Evolutionary conservation across 1,140 invertebrate species (phyloP).

Genomic region (Helicoverpa armigera): DNA sequence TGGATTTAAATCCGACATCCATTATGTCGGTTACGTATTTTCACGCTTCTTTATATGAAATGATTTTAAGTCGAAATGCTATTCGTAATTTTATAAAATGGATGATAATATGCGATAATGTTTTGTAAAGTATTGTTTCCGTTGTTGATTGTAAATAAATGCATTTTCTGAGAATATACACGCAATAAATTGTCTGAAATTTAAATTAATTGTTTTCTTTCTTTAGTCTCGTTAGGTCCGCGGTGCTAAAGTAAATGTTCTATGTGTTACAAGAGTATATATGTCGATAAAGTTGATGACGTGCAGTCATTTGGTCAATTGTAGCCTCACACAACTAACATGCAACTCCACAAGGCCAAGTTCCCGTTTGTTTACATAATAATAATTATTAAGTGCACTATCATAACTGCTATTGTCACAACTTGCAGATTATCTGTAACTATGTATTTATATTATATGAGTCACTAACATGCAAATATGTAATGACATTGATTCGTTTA

Average conservation of each 20-base stretch:
- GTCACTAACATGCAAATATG: slow-evolving; percentile 87
- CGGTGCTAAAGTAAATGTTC: slow-evolving; percentile 56
- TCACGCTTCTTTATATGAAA: slow-evolving; percentile 81
- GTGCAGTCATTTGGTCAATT: slow-evolving; percentile 81
- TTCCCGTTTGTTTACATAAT: slow-evolving; percentile 82
- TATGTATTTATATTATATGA: slow-evolving; percentile 87
- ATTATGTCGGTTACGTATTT: slow-evolving; percentile 78
- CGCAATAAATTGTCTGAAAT: slow-evolving; percentile 86
- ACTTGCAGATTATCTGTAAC: slow-evolving; percentile 84
- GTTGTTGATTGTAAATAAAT: slow-evolving; percentile 85
- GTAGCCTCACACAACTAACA: slow-evolving; percentile 86
- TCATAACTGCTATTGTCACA: slow-evolving; percentile 84
- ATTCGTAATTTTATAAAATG: slow-evolving; percentile 78
- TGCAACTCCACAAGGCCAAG: slow-evolving; percentile 87
- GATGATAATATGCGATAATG: slow-evolving; percentile 76
- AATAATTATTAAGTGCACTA: slow-evolving; percentile 82
- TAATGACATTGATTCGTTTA: slow-evolving; percentile 79
- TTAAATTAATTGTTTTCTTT: slow-evolving; percentile 80
- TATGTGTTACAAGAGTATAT: slow-evolving; percentile 49
- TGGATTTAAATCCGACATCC: slow-evolving; percentile 78
- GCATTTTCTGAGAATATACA: slow-evolving; percentile 85
- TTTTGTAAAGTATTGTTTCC: slow-evolving; percentile 83
- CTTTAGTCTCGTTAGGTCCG: slow-evolving; percentile 68
- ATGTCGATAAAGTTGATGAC: slow-evolving; percentile 85
- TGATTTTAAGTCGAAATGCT: slow-evolving; percentile 74